Evolutionary conservation across 1,140 invertebrate genomes (phyloP).

Genomic region (Hyles vespertilio): DNA sequence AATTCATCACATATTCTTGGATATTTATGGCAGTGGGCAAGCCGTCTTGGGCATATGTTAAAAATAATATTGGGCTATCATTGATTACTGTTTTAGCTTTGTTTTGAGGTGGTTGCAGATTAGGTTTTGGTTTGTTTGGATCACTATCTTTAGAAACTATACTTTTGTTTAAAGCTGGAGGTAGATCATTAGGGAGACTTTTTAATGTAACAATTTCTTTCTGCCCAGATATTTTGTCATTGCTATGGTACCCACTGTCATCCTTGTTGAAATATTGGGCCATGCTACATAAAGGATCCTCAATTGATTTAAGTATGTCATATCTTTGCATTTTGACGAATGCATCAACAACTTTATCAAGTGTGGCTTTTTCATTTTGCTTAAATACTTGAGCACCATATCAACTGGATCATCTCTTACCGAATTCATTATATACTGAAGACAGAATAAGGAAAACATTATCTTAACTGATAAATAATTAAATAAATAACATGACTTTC

Average conservation of each 20-base stretch:
- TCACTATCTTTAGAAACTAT: constrained; percentile 42
- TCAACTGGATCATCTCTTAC: constrained; percentile 65
- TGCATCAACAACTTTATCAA: constrained; percentile 66
- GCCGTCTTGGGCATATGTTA: constrained; percentile 70
- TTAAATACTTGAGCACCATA: constrained; percentile 61
- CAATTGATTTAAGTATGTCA: constrained; percentile 66
- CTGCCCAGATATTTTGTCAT: constrained; percentile 40
- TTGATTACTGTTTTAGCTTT: constrained; percentile 36
- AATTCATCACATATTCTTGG: constrained; percentile 53
- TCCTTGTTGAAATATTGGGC: constrained; percentile 56
- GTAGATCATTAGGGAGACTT: constrained; percentile 55
- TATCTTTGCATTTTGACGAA: constrained; percentile 63
- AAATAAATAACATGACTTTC: too few relatives aligned
- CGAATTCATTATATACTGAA: constrained; percentile 69
- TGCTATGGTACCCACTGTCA: constrained; percentile 68
- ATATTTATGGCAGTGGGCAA: constrained; percentile 61
- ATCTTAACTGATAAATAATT: constrained; percentile 1
- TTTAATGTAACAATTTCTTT: constrained; percentile 55
- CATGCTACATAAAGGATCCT: constrained; percentile 50
- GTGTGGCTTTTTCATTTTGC: constrained; percentile 66
- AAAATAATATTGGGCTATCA: constrained; percentile 54
- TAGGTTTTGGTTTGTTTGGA: constrained; percentile 41
- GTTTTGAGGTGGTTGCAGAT: constrained; percentile 33
- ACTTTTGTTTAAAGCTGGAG: constrained; percentile 62
- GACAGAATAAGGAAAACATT: constrained; percentile 7